phyloP scores from a whole-genome alignment of 2,888 invertebrate genomes.

The Rhagonycha fulva region DNA sequence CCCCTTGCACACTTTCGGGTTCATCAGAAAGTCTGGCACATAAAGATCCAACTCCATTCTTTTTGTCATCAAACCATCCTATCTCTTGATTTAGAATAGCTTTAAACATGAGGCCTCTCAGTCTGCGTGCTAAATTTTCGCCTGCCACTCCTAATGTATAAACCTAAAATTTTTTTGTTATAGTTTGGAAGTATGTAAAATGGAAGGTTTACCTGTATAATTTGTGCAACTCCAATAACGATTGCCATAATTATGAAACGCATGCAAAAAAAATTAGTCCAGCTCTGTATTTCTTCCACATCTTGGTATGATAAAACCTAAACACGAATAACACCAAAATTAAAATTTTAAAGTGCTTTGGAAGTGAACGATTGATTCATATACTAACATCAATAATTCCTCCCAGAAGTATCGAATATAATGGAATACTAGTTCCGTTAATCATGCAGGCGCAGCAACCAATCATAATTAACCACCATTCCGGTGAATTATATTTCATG shows the following conservation, averaged over 20 bases:
- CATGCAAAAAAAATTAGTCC: constrained; percentile 65
- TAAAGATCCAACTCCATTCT: constrained; percentile 75
- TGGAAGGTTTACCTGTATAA: constrained; percentile 62
- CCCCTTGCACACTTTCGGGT: constrained; percentile 77
- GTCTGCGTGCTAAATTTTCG: constrained; percentile 74
- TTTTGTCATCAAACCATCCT: constrained; percentile 73
- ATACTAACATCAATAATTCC: constrained; percentile 66
- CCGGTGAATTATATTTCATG: constrained; percentile 66
- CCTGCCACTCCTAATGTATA: constrained; percentile 74
- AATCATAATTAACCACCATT: constrained; percentile 67
- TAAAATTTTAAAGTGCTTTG: not conserved
- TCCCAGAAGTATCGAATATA: constrained; percentile 73
- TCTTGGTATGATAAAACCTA: constrained; percentile 59
- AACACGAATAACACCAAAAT: not conserved
- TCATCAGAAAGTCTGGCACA: constrained; percentile 77
- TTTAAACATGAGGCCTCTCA: constrained; percentile 68
- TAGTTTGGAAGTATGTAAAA: not conserved
- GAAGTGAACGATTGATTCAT: not conserved
- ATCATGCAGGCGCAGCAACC: constrained; percentile 67
- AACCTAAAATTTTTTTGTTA: not conserved
- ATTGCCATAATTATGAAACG: constrained; percentile 71
- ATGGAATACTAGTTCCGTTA: constrained; percentile 73
- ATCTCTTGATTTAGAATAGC: constrained; percentile 75
- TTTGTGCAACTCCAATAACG: constrained; percentile 66
- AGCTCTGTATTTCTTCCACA: constrained; percentile 57